phyloP scores from a whole-genome alignment of 2,888 invertebrate genomes.

The Noctua janthina region DNA sequence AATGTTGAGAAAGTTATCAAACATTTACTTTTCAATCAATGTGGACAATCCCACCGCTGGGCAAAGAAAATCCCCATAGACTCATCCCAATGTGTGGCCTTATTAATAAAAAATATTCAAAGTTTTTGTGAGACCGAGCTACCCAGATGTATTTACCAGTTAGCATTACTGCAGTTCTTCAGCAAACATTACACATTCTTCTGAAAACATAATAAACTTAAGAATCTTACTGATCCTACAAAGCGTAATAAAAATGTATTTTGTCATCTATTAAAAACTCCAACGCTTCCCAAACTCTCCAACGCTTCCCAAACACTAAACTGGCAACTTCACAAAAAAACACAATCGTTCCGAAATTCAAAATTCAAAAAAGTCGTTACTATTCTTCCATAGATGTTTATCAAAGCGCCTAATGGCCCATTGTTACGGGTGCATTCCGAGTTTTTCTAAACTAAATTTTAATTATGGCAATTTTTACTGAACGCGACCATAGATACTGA shows the following conservation, averaged over 20 bases:
- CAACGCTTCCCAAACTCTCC: constrained; percentile 45
- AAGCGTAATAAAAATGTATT: constrained; percentile 38
- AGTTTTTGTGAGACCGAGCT: not conserved
- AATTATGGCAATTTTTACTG: constrained; percentile 89
- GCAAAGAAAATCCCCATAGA: not conserved
- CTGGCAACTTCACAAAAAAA: constrained; percentile 47
- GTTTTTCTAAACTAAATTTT: constrained; percentile 81
- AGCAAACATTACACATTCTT: not conserved
- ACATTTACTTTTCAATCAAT: too few species aligned
- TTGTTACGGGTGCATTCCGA: constrained; percentile 81
- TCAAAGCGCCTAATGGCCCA: constrained; percentile 88
- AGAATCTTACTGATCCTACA: constrained; percentile 9
- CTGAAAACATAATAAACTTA: not conserved
- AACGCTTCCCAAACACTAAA: constrained; percentile 49
- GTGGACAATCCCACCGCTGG: not conserved
- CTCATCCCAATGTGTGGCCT: not conserved
- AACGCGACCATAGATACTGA: constrained; percentile 74
- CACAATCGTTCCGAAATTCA: constrained; percentile 64
- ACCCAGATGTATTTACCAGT: not conserved
- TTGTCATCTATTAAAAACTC: constrained; percentile 41
- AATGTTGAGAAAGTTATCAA: too few species aligned
- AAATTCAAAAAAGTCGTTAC: constrained; percentile 67
- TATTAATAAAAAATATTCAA: not conserved
- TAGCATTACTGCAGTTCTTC: not conserved
- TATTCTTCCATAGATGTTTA: constrained; percentile 83